Percentiles rank a stretch among this genome's conserved stretches.
Conservation (phyloP, 2,113 vertebrate genomes). For the Platichthys stellatus region DNA sequence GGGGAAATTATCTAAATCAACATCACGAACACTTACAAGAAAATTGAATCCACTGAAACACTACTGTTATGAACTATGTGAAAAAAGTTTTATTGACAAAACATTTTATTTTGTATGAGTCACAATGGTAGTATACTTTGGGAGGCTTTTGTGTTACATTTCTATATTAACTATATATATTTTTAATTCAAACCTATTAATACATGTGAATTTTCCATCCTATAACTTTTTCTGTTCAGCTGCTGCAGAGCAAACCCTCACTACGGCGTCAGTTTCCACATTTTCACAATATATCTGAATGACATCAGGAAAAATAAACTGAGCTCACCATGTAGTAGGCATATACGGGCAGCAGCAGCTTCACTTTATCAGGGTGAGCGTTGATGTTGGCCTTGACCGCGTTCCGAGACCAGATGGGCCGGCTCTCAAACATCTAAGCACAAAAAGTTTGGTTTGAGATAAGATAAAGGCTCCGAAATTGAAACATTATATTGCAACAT, state of each 20-base stretch:
- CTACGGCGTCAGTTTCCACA: too few relatives aligned
- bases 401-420: slow-evolving; percentile 94
- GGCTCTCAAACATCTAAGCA: slow-evolving; percentile 88
- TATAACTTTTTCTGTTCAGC: too few relatives aligned
- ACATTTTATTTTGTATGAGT: too few relatives aligned
- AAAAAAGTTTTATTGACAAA: background rate
- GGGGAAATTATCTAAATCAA: background rate
- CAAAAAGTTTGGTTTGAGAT: slow-evolving; percentile 50
- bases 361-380: slow-evolving; percentile 95
- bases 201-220: too few relatives aligned
- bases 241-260: too few relatives aligned
- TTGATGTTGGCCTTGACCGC: slow-evolving; percentile 92
- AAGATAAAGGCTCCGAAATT: slow-evolving; percentile 47
- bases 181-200: too few relatives aligned
- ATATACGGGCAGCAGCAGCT: slow-evolving; percentile 88
- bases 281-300: background rate
- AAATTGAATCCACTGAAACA: background rate
- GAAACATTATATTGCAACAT: too few relatives aligned
- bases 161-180: too few relatives aligned
- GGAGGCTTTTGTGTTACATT: too few relatives aligned
- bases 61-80: background rate
- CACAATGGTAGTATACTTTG: too few relatives aligned
- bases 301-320: background rate
- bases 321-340: slow-evolving; percentile 96
- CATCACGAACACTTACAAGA: too few relatives aligned